Percentiles rank a stretch among this genome's conserved stretches.
Conservation (phyloP, 2,888 invertebrate genomes). For the Diabrotica balteata region DNA sequence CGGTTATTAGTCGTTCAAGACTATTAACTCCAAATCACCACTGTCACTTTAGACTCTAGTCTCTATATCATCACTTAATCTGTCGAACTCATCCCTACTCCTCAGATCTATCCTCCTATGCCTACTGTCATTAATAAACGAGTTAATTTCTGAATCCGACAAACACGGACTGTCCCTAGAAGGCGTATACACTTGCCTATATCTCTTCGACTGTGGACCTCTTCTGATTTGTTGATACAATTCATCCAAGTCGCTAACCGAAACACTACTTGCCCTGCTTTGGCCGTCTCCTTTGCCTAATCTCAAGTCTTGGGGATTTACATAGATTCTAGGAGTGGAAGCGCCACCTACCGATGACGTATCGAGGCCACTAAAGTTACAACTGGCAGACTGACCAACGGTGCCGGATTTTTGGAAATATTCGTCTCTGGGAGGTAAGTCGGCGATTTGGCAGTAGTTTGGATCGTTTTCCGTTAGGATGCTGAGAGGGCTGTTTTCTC, state of each 20-base stretch:
- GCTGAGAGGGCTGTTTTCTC: slow-evolving; percentile 46
- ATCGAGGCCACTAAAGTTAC: slow-evolving; percentile 51
- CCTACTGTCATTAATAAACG: slow-evolving; percentile 47
- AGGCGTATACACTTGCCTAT: slow-evolving; percentile 31
- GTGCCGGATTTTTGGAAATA: slow-evolving; percentile 15
- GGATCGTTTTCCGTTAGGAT: slow-evolving; percentile 35
- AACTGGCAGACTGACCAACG: slow-evolving; percentile 32
- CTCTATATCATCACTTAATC: slow-evolving; percentile 49
- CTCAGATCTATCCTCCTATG: slow-evolving; percentile 38
- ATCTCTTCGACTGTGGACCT: slow-evolving; percentile 43
- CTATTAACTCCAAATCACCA: too few species aligned
- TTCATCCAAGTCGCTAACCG: slow-evolving; percentile 70
- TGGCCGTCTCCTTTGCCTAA: slow-evolving; percentile 59
- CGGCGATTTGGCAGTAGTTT: slow-evolving; percentile 36
- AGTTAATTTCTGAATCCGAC: slow-evolving; percentile 55
- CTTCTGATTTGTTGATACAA: slow-evolving; percentile 74
- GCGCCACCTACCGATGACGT: slow-evolving; percentile 36
- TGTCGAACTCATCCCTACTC: slow-evolving; percentile 42
- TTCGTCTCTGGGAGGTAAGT: slow-evolving; percentile 29
- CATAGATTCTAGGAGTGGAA: slow-evolving; percentile 55
- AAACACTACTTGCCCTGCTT: slow-evolving; percentile 67
- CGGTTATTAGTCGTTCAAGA: too few species aligned
- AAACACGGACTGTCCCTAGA: slow-evolving; percentile 50
- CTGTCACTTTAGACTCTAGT: slow-evolving; percentile 43
- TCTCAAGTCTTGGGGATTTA: slow-evolving; percentile 62